These are phyloP conservation scores for Neodiprion pinetum DNA, from an alignment of 1,140 invertebrate genomes.

Conservation along the genomic window DNA sequence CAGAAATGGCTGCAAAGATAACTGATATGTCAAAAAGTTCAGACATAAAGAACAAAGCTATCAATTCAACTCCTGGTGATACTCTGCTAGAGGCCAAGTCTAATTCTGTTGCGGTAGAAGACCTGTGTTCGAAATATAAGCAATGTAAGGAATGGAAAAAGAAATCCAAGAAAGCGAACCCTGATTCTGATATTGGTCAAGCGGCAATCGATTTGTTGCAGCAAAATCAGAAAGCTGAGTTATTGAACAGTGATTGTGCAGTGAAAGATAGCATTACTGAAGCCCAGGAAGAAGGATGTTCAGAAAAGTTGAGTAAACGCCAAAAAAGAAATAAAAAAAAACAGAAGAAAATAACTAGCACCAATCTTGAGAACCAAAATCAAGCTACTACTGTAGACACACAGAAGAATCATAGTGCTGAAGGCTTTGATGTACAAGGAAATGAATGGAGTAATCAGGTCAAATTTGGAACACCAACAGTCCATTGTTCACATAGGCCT, in stretches of 20 bases:
- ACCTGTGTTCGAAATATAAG: no score
- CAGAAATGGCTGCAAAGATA: conserved; percentile 12
- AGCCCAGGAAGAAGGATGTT: conserved; percentile 19
- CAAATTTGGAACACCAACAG: conserved; percentile 24
- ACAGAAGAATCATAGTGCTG: conserved; percentile 2
- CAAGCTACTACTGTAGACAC: conserved; percentile 17
- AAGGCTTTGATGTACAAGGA: conserved; percentile 26
- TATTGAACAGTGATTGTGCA: conserved; percentile 40
- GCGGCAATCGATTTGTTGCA: conserved; percentile 8
- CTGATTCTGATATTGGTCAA: conserved; percentile 15
- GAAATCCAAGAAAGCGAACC: no score
- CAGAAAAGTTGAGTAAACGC: conserved; percentile 44
- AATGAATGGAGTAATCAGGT: conserved; percentile 37
- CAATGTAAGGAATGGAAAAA: no score
- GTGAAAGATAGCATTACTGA: conserved; percentile 17
- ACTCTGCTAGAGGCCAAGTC: no score
- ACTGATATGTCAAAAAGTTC: no score
- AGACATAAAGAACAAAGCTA: no score
- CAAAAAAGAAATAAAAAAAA: conserved; percentile 48
- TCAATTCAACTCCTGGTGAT: no score
- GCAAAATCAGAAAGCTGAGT: conserved; percentile 35
- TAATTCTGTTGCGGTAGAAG: neutral
- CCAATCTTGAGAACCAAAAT: conserved; percentile 22
- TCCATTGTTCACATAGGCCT: neutral
- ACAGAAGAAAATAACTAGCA: conserved; percentile 21